Conservation (phyloP, 2,888 invertebrate species). For the Tetrapedia diversipes region DNA sequence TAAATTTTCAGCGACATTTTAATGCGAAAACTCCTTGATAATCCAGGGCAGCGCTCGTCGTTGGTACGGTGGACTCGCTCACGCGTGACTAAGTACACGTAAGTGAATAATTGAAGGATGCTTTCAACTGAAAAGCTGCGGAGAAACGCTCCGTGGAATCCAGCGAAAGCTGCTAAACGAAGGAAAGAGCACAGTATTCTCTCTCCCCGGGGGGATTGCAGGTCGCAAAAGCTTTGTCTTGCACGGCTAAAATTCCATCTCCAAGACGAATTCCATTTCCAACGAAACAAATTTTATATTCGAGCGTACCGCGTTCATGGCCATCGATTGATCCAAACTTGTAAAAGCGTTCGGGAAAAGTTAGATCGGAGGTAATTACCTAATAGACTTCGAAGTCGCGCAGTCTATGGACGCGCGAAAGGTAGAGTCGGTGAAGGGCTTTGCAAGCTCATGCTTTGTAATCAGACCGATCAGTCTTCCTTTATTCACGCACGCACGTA, state of each 20-base stretch:
- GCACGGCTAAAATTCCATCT: background rate
- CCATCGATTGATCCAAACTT: background rate
- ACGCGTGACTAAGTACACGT: constrained; percentile 70
- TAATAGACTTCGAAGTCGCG: constrained; percentile 43
- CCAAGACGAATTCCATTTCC: background rate
- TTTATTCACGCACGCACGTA: constrained; percentile 67
- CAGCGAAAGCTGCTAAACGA: constrained; percentile 62
- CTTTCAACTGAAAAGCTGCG: constrained; percentile 73
- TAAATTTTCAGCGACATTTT: constrained; percentile 10
- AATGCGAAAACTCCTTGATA: constrained; percentile 29
- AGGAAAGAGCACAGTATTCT: constrained; percentile 60
- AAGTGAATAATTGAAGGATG: constrained; percentile 79
- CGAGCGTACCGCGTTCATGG: background rate
- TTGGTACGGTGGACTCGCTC: constrained; percentile 37
- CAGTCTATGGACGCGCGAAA: constrained; percentile 42
- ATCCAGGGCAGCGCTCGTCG: constrained; percentile 18
- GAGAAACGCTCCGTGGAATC: constrained; percentile 50
- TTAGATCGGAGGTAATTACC: constrained; percentile 27
- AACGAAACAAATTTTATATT: background rate
- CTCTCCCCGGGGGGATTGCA: constrained; percentile 60
- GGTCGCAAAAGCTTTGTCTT: constrained; percentile 56
- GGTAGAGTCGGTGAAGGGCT: constrained; percentile 49
- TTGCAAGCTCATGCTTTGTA: constrained; percentile 70
- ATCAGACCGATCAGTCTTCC: constrained; percentile 70
- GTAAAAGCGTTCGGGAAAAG: background rate